A percentile compares a stretch with the other conserved stretches of the same genome.
Conservation (phyloP, 35 echinoderm and acorn worm species). For the Ophioderma brevispina region DNA sequence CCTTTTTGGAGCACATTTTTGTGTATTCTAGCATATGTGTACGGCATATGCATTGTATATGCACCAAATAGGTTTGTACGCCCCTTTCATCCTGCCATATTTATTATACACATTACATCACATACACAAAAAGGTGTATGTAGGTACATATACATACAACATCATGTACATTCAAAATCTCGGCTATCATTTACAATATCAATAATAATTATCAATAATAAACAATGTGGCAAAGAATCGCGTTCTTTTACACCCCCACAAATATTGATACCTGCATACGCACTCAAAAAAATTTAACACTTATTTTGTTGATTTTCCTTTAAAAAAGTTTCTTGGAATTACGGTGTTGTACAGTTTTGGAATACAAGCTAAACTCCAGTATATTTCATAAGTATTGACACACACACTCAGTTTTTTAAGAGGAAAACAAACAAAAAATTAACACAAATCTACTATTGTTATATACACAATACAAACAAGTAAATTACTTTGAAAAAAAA, state of each 20-base stretch:
- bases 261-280: background rate
- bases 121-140: background rate
- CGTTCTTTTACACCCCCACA: background rate
- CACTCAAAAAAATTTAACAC: background rate
- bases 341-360: background rate
- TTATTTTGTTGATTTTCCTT: background rate
- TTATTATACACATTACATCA: background rate
- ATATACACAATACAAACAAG: too few relatives aligned
- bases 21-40: background rate
- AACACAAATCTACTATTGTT: too few relatives aligned
- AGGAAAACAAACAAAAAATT: too few relatives aligned
- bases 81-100: background rate
- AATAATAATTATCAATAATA: constrained; percentile 2
- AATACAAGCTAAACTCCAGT: too few relatives aligned
- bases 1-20: background rate
- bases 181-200: background rate
- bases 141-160: background rate
- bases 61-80: background rate
- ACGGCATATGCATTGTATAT: background rate
- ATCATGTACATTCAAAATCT: background rate
- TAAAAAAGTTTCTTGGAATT: background rate
- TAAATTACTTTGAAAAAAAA: too few relatives aligned
- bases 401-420: too few relatives aligned
- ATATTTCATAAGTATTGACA: too few relatives aligned
- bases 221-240: background rate